These are phyloP conservation scores for Helicolenus hilgendorfi DNA, from an alignment of 2,797 vertebrate genomes.

Conservation along the genomic window DNA sequence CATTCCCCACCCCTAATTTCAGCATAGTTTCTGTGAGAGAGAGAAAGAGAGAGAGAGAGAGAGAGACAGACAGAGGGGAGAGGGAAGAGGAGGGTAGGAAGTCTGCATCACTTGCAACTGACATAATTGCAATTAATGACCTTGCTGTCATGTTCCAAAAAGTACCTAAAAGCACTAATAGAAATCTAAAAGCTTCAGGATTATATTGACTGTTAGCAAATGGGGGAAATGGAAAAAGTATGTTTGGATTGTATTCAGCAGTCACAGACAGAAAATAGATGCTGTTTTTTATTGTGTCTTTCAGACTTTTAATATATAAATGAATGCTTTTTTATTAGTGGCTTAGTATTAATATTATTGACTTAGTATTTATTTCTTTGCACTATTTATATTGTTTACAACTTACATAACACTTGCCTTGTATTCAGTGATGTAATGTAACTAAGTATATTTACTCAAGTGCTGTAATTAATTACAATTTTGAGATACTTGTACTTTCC, in stretches of 20 bases:
- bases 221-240: neutral
- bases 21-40: neutral
- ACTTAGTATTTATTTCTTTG: no score
- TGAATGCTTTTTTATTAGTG: no score
- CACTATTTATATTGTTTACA: no score
- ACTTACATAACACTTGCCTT: no score
- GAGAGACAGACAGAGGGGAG: neutral
- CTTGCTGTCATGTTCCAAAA: neutral
- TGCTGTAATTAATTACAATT: no score
- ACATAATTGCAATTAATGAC: neutral
- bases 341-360: no score
- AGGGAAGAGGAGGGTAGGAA: neutral
- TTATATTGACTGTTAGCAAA: neutral
- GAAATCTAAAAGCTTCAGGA: neutral
- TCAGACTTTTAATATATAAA: neutral
- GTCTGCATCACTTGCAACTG: conserved; percentile 6
- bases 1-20: neutral
- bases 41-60: no score
- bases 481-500: no score
- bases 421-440: no score
- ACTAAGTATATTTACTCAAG: no score
- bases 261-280: neutral
- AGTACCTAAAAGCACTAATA: neutral
- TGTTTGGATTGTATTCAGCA: neutral
- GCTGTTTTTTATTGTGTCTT: neutral